These are phyloP conservation scores for Ichneumoninae sp. DNA, from an alignment of 2,888 invertebrate genomes.

Conservation along the genomic window DNA sequence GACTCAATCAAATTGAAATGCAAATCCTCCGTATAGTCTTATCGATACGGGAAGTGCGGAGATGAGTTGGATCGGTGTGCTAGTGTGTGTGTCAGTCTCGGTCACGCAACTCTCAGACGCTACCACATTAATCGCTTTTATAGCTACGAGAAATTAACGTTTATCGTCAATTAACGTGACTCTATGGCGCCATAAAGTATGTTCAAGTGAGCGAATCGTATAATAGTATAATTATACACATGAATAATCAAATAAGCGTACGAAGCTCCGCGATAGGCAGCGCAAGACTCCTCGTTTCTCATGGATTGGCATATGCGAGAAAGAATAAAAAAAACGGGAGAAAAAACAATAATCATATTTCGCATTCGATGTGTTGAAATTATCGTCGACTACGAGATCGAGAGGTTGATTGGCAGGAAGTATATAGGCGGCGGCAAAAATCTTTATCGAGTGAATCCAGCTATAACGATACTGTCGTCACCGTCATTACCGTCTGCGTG, in stretches of 20 bases:
- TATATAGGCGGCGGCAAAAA: conserved; percentile 15
- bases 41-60: conserved; percentile 4
- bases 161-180: conserved; percentile 45
- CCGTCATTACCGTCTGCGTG: conserved; percentile 57
- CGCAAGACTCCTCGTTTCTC: conserved; percentile 1
- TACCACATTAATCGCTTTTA: conserved; percentile 34
- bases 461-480: conserved; percentile 63
- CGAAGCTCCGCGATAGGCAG: conserved; percentile 3
- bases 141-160: conserved; percentile 38
- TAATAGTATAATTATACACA: conserved; percentile 8
- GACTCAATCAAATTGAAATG: neutral
- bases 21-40: neutral
- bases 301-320: neutral
- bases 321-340: neutral
- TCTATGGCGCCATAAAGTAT: conserved; percentile 38
- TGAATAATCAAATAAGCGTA: conserved; percentile 20
- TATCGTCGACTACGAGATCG: conserved; percentile 23
- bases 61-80: neutral
- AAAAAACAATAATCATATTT: conserved; percentile 14
- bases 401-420: conserved; percentile 34
- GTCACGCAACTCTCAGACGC: conserved; percentile 34
- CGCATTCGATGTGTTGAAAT: conserved; percentile 21
- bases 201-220: conserved; percentile 44
- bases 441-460: conserved; percentile 47
- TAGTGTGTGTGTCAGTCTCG: neutral